Conservation (phyloP, 2,888 invertebrate genomes). For the Podabrus alpinus region DNA sequence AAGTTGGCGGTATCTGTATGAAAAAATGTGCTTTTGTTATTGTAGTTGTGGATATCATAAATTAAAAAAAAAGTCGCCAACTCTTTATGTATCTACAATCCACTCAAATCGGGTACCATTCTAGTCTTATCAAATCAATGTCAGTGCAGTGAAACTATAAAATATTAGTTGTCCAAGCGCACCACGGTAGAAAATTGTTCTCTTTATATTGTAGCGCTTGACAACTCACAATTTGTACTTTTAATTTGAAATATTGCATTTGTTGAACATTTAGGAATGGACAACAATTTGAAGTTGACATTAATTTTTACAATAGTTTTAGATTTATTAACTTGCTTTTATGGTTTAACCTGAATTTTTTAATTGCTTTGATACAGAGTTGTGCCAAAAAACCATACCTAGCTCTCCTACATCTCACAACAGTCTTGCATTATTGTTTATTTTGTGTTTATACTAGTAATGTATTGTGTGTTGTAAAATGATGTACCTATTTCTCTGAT, state of each 20-base stretch:
- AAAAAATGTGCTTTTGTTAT: slow-evolving; percentile 23
- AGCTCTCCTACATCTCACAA: slow-evolving; percentile 27
- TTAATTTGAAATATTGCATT: background rate
- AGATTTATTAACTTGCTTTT: background rate
- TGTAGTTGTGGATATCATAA: slow-evolving; percentile 21
- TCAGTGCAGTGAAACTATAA: slow-evolving; percentile 19
- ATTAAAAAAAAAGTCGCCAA: slow-evolving; percentile 1
- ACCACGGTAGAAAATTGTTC: slow-evolving; percentile 22
- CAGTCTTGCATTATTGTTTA: slow-evolving; percentile 47
- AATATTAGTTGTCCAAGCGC: slow-evolving; percentile 27
- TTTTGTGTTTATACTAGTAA: slow-evolving; percentile 55
- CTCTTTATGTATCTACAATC: slow-evolving; percentile 40
- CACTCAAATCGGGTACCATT: slow-evolving; percentile 33
- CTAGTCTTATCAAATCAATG: slow-evolving; percentile 40
- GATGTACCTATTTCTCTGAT: slow-evolving; percentile 56
- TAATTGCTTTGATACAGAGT: slow-evolving; percentile 42
- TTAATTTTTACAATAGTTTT: background rate
- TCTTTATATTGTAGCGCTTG: slow-evolving; percentile 20
- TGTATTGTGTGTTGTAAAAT: slow-evolving; percentile 52
- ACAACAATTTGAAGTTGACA: background rate
- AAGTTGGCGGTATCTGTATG: slow-evolving; percentile 5
- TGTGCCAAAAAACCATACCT: slow-evolving; percentile 51
- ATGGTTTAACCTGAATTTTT: slow-evolving; percentile 1
- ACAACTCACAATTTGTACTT: slow-evolving; percentile 2
- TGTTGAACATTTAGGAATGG: background rate